A percentile compares a stretch with the other conserved stretches of the same genome.
phyloP scores from a whole-genome alignment of 1,140 invertebrate genomes.

The Anagrus nilaparvatae region DNA sequence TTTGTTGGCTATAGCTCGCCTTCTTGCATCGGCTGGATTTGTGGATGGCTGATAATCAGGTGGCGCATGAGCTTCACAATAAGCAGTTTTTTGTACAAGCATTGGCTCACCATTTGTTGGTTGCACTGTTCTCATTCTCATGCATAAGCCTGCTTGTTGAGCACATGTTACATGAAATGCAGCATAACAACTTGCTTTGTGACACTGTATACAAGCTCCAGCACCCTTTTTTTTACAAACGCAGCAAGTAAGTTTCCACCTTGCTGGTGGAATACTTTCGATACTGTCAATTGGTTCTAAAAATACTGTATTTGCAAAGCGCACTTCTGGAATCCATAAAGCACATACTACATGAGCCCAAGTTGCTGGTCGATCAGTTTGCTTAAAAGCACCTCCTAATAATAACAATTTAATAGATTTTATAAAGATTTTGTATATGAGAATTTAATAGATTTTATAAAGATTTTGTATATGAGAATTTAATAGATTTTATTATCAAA shows the following conservation, averaged over 20 bases:
- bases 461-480: no score
- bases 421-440: no score
- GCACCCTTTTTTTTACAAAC: constrained; percentile 90
- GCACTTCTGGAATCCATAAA: constrained; percentile 97
- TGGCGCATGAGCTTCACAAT: constrained; percentile 89
- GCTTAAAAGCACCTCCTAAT: constrained; percentile 87
- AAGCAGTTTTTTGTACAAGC: constrained; percentile 90
- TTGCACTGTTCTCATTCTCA: constrained; percentile 91
- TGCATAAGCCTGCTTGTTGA: constrained; percentile 87
- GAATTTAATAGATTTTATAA: no score
- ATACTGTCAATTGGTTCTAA: constrained; percentile 96
- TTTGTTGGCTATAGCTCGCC: constrained; percentile 63
- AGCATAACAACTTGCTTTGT: constrained; percentile 90
- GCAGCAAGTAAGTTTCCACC: constrained; percentile 92
- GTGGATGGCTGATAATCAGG: constrained; percentile 51
- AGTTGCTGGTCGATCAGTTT: constrained; percentile 80
- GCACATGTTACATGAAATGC: constrained; percentile 99
- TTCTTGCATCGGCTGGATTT: constrained; percentile 36
- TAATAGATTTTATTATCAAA: no score
- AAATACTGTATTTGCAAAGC: constrained; percentile 95
- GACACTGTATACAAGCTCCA: constrained; percentile 97
- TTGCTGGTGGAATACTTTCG: constrained; percentile 86
- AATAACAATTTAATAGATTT: no score
- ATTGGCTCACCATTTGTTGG: constrained; percentile 59
- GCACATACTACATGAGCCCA: constrained; percentile 99